Percentiles rank a stretch among this genome's conserved stretches.
Evolutionary conservation across 2,888 invertebrate genomes (phyloP).

Genomic region (Diogma glabrata): DNA sequence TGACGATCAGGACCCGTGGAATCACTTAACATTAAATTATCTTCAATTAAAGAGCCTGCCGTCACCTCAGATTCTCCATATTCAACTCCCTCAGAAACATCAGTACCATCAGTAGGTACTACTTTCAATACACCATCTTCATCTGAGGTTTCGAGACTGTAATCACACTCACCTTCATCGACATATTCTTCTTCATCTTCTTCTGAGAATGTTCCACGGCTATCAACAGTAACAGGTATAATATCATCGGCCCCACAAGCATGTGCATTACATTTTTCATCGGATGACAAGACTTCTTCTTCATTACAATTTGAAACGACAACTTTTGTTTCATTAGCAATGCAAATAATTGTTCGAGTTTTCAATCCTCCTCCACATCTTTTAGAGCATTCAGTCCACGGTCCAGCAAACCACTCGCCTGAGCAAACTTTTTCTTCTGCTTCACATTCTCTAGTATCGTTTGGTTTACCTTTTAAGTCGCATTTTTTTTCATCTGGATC

Average conservation of each 20-base stretch:
- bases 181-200: conserved; percentile 46
- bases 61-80: conserved; percentile 24
- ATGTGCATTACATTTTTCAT: conserved; percentile 54
- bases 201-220: conserved; percentile 37
- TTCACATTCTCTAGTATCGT: conserved; percentile 57
- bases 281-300: conserved; percentile 46
- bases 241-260: conserved; percentile 62
- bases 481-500: conserved; percentile 52
- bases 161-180: conserved; percentile 38
- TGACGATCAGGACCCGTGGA: conserved; percentile 28
- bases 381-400: conserved; percentile 69
- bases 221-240: conserved; percentile 48
- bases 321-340: conserved; percentile 52
- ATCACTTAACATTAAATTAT: conserved; percentile 41
- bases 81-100: conserved; percentile 27
- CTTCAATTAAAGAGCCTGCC: conserved; percentile 34
- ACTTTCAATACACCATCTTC: conserved; percentile 18
- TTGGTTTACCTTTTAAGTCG: conserved; percentile 52
- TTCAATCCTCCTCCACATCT: conserved; percentile 72
- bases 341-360: conserved; percentile 62
- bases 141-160: conserved; percentile 17
- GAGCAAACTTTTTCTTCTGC: conserved; percentile 61
- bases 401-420: conserved; percentile 79
- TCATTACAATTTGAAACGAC: conserved; percentile 48
- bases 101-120: conserved; percentile 23